Evolutionary conservation across 2,113 vertebrate species (phyloP).

Genomic region (Leiothrix lutea): DNA sequence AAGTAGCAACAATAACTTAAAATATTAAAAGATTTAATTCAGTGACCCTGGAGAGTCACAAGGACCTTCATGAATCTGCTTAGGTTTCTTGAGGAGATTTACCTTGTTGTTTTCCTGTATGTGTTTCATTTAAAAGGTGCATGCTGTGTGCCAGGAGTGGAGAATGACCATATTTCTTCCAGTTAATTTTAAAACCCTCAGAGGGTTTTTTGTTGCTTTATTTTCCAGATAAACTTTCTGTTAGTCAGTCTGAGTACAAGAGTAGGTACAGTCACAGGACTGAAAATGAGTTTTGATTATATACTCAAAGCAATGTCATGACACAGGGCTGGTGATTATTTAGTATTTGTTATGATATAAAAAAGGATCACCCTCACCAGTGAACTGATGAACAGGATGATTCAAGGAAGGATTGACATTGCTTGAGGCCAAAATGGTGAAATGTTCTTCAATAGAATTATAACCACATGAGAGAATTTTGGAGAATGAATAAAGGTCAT

Average conservation of each 20-base stretch:
- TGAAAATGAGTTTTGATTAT: background rate
- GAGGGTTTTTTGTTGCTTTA: background rate
- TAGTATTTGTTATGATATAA: background rate
- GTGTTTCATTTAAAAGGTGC: background rate
- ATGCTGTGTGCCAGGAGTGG: background rate
- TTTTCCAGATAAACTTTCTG: background rate
- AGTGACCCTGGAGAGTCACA: background rate
- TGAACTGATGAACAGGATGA: constrained; percentile 51
- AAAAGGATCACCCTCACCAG: constrained; percentile 1
- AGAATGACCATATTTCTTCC: background rate
- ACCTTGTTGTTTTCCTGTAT: background rate
- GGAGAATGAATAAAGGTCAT: constrained; percentile 71
- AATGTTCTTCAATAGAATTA: constrained; percentile 62
- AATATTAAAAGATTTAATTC: background rate
- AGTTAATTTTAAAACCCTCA: background rate
- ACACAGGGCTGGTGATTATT: background rate
- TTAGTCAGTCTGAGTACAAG: background rate
- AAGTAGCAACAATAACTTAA: background rate
- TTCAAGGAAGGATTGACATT: constrained; percentile 70
- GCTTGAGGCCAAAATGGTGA: constrained; percentile 67
- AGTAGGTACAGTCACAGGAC: background rate
- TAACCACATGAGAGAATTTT: constrained; percentile 58
- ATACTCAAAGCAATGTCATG: background rate
- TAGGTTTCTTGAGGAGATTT: background rate
- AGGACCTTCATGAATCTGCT: background rate